These are phyloP conservation scores for Sprattus sprattus DNA, from an alignment of 2,113 vertebrate genomes.

Conservation along the genomic window DNA sequence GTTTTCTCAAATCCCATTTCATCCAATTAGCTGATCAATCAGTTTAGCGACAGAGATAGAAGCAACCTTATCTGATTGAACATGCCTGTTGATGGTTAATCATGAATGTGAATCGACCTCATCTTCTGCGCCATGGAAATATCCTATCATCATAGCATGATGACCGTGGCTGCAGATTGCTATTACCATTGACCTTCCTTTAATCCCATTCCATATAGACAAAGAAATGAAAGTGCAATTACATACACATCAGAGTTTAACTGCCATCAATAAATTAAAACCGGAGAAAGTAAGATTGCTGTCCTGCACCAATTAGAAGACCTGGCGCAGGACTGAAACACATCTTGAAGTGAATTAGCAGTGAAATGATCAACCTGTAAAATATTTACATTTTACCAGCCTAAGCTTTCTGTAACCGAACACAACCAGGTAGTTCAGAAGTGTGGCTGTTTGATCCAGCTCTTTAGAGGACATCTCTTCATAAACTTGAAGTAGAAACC, in stretches of 20 bases:
- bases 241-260: neutral
- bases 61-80: neutral
- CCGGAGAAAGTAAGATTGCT: neutral
- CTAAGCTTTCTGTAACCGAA: neutral
- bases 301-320: neutral
- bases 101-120: neutral
- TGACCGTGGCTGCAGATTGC: neutral
- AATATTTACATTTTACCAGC: neutral
- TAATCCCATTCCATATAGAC: neutral
- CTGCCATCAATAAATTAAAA: neutral
- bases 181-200: neutral
- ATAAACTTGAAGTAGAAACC: neutral
- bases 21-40: slow-evolving; percentile 6
- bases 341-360: neutral
- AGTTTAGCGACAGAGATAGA: neutral
- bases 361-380: neutral
- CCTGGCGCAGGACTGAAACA: neutral
- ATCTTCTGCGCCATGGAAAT: neutral
- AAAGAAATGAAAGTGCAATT: slow-evolving; percentile 4
- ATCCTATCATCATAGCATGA: neutral
- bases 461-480: neutral
- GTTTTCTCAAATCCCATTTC: neutral
- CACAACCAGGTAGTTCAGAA: neutral
- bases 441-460: neutral
- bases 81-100: neutral